These are phyloP conservation scores for Parascotia fuliginaria DNA, from an alignment of 2,888 invertebrate species.

Conservation along the genomic window DNA sequence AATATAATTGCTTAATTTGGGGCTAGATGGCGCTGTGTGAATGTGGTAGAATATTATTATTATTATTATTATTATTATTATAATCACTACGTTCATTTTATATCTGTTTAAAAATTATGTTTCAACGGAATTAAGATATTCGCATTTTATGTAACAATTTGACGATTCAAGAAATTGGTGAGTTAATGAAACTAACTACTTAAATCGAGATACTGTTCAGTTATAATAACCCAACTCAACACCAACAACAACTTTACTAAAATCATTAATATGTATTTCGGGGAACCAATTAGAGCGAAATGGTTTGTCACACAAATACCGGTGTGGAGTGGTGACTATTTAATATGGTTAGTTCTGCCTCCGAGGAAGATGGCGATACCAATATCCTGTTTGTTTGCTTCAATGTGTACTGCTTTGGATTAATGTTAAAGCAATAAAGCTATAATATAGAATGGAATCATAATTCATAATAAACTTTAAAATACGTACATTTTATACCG, in stretches of 20 bases:
- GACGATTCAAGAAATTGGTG: too few species aligned
- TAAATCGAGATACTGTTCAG: too few species aligned
- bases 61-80: too few species aligned
- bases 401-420: not conserved
- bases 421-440: not conserved
- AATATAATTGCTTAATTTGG: too few species aligned
- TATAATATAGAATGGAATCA: not conserved
- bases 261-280: not conserved
- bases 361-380: constrained; percentile 1
- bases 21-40: too few species aligned
- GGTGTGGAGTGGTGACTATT: not conserved
- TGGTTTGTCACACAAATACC: not conserved
- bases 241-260: not conserved
- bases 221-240: too few species aligned
- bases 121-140: too few species aligned
- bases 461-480: not conserved
- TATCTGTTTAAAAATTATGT: too few species aligned
- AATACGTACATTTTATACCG: not conserved
- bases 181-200: too few species aligned
- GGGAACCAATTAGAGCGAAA: not conserved
- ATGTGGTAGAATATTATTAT: too few species aligned
- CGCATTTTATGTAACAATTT: too few species aligned
- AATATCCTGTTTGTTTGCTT: constrained; percentile 1
- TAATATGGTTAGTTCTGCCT: not conserved
- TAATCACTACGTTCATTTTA: too few species aligned